These are phyloP conservation scores for Eurytoma californica DNA, from an alignment of 2,888 invertebrate genomes.

Conservation along the genomic window DNA sequence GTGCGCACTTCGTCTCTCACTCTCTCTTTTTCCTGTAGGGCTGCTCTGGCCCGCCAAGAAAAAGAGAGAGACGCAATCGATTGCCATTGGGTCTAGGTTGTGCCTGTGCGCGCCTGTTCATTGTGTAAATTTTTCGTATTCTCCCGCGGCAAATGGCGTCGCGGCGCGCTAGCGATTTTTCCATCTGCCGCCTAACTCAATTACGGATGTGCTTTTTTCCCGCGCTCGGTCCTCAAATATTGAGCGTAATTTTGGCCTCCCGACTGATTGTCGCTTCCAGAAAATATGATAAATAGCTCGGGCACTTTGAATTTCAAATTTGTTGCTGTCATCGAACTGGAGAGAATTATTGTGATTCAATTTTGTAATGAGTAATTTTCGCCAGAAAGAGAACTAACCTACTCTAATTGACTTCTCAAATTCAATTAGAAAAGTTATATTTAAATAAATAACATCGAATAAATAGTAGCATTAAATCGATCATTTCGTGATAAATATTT, in stretches of 20 bases:
- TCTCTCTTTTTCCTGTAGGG: slow-evolving; percentile 12
- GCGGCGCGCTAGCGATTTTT: slow-evolving; percentile 24
- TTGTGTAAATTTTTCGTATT: slow-evolving; percentile 38
- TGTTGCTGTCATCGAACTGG: no score
- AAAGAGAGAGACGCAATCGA: slow-evolving; percentile 32
- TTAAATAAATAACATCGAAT: no score
- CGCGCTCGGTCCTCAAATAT: slow-evolving; percentile 12
- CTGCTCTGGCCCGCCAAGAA: slow-evolving; percentile 13
- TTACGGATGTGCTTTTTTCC: slow-evolving; percentile 25
- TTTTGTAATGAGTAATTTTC: no score
- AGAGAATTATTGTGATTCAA: no score
- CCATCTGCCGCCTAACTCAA: slow-evolving; percentile 39
- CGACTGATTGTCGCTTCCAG: no score
- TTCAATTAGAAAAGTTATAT: no score
- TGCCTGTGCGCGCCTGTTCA: slow-evolving; percentile 14
- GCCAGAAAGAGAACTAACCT: no score
- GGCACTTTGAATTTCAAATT: no score
- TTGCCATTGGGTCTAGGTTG: slow-evolving; percentile 45
- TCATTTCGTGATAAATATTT: no score
- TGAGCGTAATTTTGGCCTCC: slow-evolving; percentile 21
- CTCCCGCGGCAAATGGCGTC: slow-evolving; percentile 26
- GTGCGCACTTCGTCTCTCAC: slow-evolving; percentile 9
- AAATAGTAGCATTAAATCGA: no score
- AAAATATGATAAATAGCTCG: no score
- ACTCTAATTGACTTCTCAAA: no score